Conservation (phyloP, 2,797 vertebrate genomes). For the Spinibarbus caldwelli region DNA sequence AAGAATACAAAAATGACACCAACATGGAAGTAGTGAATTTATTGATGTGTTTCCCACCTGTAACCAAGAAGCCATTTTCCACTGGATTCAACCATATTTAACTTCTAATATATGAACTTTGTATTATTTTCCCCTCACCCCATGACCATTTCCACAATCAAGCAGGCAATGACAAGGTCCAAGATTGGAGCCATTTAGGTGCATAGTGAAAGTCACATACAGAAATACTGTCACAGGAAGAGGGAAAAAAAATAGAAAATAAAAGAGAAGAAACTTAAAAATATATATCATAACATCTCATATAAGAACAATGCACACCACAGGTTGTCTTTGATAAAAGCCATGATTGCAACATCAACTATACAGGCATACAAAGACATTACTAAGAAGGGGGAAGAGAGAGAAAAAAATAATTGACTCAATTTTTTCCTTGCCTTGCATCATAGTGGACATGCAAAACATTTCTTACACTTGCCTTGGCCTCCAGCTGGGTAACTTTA, state of each 20-base stretch:
- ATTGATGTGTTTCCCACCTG: slow-evolving; percentile 93
- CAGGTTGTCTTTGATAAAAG: slow-evolving; percentile 89
- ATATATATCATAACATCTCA: slow-evolving; percentile 79
- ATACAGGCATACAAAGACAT: slow-evolving; percentile 90
- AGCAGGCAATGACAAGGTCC: slow-evolving; percentile 90
- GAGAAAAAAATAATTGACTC: slow-evolving; percentile 51
- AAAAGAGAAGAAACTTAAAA: slow-evolving; percentile 76
- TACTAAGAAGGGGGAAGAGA: slow-evolving; percentile 68
- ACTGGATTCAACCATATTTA: slow-evolving; percentile 68
- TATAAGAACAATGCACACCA: slow-evolving; percentile 85
- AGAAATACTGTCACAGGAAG: slow-evolving; percentile 83
- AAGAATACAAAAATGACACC: slow-evolving; percentile 41
- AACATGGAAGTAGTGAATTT: slow-evolving; percentile 94
- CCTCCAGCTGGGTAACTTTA: slow-evolving; percentile 32
- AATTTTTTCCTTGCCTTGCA: slow-evolving; percentile 62
- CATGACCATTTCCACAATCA: slow-evolving; percentile 75
- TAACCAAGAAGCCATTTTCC: slow-evolving; percentile 75
- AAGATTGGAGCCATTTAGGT: slow-evolving; percentile 88
- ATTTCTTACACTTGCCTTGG: slow-evolving; percentile 52
- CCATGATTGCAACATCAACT: slow-evolving; percentile 88
- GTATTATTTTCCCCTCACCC: slow-evolving; percentile 68
- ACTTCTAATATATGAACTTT: slow-evolving; percentile 73
- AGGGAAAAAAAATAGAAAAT: slow-evolving; percentile 69
- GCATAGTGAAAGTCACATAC: slow-evolving; percentile 92
- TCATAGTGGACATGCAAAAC: slow-evolving; percentile 65